Conservation (phyloP, 2,797 vertebrate genomes). For the Typhlichthys eigenmanni region DNA sequence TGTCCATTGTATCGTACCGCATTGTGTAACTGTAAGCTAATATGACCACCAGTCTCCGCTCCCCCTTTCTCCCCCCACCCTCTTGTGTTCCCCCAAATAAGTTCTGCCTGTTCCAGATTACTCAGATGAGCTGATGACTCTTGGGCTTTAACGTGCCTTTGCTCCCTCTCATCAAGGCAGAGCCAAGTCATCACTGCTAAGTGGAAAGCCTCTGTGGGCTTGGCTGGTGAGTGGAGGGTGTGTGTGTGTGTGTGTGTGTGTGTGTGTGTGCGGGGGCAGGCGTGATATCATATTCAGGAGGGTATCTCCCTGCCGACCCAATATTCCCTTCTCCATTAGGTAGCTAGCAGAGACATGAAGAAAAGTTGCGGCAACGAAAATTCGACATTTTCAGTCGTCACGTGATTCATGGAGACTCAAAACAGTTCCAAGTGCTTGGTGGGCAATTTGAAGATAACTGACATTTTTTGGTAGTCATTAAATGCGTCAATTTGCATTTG, state of each 20-base stretch:
- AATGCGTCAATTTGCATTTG: too few relatives aligned
- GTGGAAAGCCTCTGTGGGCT: constrained; percentile 71
- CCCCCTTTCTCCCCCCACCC: not conserved
- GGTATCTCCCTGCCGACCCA: constrained; percentile 58
- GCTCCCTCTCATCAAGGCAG: constrained; percentile 72
- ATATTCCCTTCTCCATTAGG: constrained; percentile 58
- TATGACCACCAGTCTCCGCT: not conserved
- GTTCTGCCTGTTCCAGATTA: constrained; percentile 71
- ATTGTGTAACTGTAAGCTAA: too few relatives aligned
- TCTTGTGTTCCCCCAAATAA: constrained; percentile 2
- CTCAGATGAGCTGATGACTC: constrained; percentile 75
- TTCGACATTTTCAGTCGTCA: too few relatives aligned
- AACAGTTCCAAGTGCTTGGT: too few relatives aligned
- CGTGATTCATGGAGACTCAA: too few relatives aligned
- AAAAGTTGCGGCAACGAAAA: too few relatives aligned
- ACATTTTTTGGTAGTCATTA: too few relatives aligned
- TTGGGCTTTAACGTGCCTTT: constrained; percentile 62
- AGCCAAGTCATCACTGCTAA: constrained; percentile 66
- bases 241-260: constrained; percentile 22
- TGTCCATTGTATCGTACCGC: too few relatives aligned
- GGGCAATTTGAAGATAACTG: too few relatives aligned
- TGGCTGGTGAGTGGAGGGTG: constrained; percentile 50
- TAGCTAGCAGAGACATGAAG: constrained; percentile 14
- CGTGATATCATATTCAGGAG: constrained; percentile 40
- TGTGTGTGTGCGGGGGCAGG: constrained; percentile 24